A percentile compares a stretch with the other conserved stretches of the same genome.
Evolutionary conservation across 2,113 vertebrate species (phyloP).

Genomic region (Tenebrosternarchus preto): DNA sequence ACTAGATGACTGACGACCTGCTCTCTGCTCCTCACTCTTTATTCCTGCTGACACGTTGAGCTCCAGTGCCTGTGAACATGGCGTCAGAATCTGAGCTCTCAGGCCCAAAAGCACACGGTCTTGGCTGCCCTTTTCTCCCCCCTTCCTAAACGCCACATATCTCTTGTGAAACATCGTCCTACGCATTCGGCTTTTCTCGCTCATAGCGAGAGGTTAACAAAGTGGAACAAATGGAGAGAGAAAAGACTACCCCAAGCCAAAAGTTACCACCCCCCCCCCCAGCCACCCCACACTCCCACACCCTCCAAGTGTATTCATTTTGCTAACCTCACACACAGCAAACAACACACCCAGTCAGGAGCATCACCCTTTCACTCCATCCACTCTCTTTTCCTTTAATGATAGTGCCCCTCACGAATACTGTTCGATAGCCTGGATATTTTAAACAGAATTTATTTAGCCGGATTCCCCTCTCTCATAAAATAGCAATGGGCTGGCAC

Average conservation of each 20-base stretch:
- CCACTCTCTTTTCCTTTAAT: conserved; percentile 48
- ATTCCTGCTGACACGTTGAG: conserved; percentile 77
- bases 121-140: conserved; percentile 61
- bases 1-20: conserved; percentile 63
- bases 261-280: conserved; percentile 39
- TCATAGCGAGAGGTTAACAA: conserved; percentile 64
- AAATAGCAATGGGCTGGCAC: conserved; percentile 46
- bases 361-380: conserved; percentile 42
- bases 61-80: conserved; percentile 73
- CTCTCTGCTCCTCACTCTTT: conserved; percentile 73
- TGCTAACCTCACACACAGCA: not conserved
- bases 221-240: conserved; percentile 64
- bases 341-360: not conserved
- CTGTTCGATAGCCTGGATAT: conserved; percentile 13
- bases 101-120: conserved; percentile 46
- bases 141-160: conserved; percentile 62
- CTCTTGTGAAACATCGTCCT: conserved; percentile 51
- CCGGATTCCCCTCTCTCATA: conserved; percentile 17
- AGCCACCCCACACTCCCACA: too few relatives aligned
- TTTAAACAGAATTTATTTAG: conserved; percentile 53
- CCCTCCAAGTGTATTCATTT: not conserved
- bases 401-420: conserved; percentile 23
- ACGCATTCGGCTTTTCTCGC: conserved; percentile 67
- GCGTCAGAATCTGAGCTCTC: conserved; percentile 76
- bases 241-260: conserved; percentile 59